Conservation (phyloP, 1,140 invertebrate species). For the Trialeurodes vaporariorum region DNA sequence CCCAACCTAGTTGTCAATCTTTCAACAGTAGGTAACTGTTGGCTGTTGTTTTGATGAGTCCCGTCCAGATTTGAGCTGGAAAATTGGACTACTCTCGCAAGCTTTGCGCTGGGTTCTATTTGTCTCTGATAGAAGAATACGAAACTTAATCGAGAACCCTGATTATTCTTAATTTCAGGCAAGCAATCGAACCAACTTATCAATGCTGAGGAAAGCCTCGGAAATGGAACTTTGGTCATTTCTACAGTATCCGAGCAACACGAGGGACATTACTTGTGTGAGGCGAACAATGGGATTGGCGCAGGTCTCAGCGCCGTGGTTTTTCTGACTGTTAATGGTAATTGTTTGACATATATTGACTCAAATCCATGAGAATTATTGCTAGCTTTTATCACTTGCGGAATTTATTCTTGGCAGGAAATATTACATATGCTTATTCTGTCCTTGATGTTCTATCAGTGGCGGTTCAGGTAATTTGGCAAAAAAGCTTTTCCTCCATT, state of each 20-base stretch:
- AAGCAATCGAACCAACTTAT: slow-evolving; percentile 12
- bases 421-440: too few species aligned
- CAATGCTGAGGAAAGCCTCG: slow-evolving; percentile 14
- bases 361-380: not conserved
- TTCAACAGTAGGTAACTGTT: too few species aligned
- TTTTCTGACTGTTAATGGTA: slow-evolving; percentile 50
- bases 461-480: too few species aligned
- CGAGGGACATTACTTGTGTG: slow-evolving; percentile 45
- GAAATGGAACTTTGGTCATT: slow-evolving; percentile 40
- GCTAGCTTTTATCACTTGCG: not conserved
- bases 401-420: slow-evolving; percentile 7
- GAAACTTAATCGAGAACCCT: not conserved
- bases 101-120: too few species aligned
- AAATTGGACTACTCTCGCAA: too few species aligned
- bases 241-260: slow-evolving; percentile 41
- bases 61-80: too few species aligned
- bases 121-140: not conserved
- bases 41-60: too few species aligned
- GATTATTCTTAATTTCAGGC: slow-evolving; percentile 7
- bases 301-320: slow-evolving; percentile 51
- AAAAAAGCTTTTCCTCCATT: too few species aligned
- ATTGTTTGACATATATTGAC: slow-evolving; percentile 22
- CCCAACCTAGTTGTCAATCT: too few species aligned
- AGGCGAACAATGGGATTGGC: slow-evolving; percentile 50
- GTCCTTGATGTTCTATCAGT: too few species aligned